Percentiles rank a stretch among this genome's conserved stretches.
These are phyloP conservation scores for Tanypteryx hageni DNA, from an alignment of 2,888 invertebrate genomes.

Conservation along the genomic window DNA sequence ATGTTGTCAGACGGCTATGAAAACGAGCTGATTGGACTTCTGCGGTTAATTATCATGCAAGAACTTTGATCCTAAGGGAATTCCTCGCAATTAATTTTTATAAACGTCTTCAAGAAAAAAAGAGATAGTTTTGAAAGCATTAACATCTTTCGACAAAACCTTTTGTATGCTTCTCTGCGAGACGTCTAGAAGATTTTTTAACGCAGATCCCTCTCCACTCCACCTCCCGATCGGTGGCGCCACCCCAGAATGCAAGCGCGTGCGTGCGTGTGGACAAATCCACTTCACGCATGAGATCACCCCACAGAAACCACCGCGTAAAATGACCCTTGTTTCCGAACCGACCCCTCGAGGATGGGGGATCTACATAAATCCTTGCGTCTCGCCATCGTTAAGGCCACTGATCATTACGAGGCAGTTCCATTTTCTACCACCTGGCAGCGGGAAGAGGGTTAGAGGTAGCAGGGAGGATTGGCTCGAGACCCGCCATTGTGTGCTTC, in stretches of 20 bases:
- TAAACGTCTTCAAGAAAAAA: not conserved
- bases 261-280: constrained; percentile 14
- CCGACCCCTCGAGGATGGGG: not conserved
- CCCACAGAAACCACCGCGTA: not conserved
- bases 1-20: not conserved
- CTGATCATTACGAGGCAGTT: constrained; percentile 44
- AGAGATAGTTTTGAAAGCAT: not conserved
- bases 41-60: not conserved
- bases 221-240: no score
- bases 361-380: constrained; percentile 35
- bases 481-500: not conserved
- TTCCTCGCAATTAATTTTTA: not conserved
- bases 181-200: not conserved
- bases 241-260: no score
- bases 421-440: constrained; percentile 44
- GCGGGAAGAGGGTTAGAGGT: not conserved
- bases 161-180: not conserved
- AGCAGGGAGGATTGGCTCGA: not conserved
- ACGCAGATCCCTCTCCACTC: not conserved
- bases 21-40: constrained; percentile 8
- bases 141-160: not conserved
- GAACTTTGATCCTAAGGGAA: not conserved
- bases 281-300: not conserved
- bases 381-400: constrained; percentile 35
- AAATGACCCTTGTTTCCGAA: not conserved